Conservation (phyloP, 1,140 invertebrate species). For the Trichomalopsis sarcophagae region DNA sequence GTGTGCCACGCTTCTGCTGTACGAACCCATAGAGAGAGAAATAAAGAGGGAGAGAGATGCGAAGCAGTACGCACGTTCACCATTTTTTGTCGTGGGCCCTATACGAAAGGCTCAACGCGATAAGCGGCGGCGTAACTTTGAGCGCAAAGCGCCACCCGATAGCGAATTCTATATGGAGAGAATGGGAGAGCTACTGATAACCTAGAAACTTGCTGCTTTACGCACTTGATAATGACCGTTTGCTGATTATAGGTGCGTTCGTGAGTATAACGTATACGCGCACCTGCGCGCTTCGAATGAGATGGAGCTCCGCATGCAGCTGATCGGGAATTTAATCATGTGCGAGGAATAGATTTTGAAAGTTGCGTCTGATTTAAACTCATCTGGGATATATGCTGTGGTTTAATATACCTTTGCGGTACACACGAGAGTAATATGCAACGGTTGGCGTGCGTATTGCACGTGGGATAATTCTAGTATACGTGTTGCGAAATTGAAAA, state of each 20-base stretch:
- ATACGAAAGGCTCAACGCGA: neutral
- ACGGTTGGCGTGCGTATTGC: no score
- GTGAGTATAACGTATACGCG: no score
- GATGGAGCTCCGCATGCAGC: neutral
- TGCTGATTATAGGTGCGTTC: neutral
- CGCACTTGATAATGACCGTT: neutral
- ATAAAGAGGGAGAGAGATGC: neutral
- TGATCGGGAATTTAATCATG: neutral
- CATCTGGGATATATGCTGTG: neutral
- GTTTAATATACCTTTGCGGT: neutral
- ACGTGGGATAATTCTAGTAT: no score
- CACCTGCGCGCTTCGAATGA: neutral
- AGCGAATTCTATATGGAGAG: slow-evolving; percentile 9
- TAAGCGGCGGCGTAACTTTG: neutral
- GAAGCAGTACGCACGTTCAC: neutral
- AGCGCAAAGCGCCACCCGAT: neutral
- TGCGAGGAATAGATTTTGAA: neutral
- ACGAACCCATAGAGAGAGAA: neutral
- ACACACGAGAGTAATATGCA: neutral
- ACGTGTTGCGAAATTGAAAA: no score
- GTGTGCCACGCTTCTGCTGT: slow-evolving; percentile 57
- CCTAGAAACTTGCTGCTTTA: slow-evolving; percentile 6
- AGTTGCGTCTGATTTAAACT: neutral
- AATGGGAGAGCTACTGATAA: slow-evolving; percentile 12
- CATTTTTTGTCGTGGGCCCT: neutral